A percentile compares a stretch with the other conserved stretches of the same genome.
Conservation (phyloP, 2,797 vertebrate species). For the Acestrorhynchus altus region DNA sequence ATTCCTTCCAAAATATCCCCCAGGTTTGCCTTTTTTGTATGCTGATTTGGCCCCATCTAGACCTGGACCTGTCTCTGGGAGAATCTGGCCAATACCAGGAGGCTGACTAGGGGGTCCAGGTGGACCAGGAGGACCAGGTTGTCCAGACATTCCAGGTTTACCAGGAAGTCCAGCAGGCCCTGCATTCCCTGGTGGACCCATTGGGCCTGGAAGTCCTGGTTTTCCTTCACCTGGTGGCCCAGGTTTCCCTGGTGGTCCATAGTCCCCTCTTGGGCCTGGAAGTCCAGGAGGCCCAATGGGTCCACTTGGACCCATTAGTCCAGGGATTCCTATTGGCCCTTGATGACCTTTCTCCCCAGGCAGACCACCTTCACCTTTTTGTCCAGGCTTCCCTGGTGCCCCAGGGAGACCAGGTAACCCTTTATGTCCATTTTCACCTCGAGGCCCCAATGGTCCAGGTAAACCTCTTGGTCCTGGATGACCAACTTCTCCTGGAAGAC, state of each 20-base stretch:
- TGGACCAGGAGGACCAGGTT: conserved; percentile 88
- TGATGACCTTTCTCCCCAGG: conserved; percentile 86
- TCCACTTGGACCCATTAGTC: conserved; percentile 88
- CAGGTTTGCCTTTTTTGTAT: conserved; percentile 83
- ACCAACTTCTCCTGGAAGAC: conserved; percentile 87
- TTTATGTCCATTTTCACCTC: conserved; percentile 86
- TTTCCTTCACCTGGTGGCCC: conserved; percentile 91
- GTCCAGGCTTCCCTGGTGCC: conserved; percentile 80
- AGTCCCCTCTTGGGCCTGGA: conserved; percentile 89
- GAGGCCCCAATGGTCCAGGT: conserved; percentile 88
- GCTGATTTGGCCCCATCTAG: conserved; percentile 81
- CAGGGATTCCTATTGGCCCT: conserved; percentile 92
- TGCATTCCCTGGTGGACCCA: conserved; percentile 87
- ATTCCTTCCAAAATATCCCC: conserved; percentile 63
- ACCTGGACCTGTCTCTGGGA: conserved; percentile 82
- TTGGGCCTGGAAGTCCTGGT: conserved; percentile 81
- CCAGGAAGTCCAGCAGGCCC: conserved; percentile 87
- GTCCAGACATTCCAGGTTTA: conserved; percentile 87
- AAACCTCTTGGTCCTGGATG: conserved; percentile 87
- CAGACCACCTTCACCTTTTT: conserved; percentile 86
- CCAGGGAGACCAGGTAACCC: conserved; percentile 87
- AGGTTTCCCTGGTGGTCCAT: conserved; percentile 84
- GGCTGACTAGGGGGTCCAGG: conserved; percentile 81
- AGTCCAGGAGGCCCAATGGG: conserved; percentile 91
- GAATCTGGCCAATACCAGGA: conserved; percentile 83